Percentiles rank a stretch among this genome's conserved stretches.
These are phyloP conservation scores for Cyphomyrmex costatus DNA, from an alignment of 1,140 invertebrate genomes.

Conservation along the genomic window DNA sequence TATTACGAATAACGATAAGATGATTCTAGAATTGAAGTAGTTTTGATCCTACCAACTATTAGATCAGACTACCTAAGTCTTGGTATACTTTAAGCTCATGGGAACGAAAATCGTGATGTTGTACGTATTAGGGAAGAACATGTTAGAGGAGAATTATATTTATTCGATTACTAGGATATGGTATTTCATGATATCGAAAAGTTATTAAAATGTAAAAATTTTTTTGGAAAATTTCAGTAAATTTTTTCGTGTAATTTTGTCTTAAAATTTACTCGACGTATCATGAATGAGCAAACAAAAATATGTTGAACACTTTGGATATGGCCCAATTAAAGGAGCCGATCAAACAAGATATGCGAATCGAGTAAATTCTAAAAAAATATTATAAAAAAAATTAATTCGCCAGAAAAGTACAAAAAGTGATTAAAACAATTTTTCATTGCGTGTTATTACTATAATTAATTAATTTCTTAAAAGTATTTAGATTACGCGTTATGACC, in stretches of 20 bases:
- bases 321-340: neutral
- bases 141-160: slow-evolving; percentile 67
- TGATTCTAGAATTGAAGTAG: slow-evolving; percentile 71
- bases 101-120: slow-evolving; percentile 48
- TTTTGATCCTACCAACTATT: slow-evolving; percentile 76
- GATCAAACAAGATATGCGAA: neutral
- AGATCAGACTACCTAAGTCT: slow-evolving; percentile 69
- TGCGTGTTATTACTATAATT: neutral
- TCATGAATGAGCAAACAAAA: neutral
- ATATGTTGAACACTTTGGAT: neutral
- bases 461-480: slow-evolving; percentile 25
- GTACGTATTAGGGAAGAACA: slow-evolving; percentile 12
- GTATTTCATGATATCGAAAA: slow-evolving; percentile 13
- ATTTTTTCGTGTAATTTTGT: slow-evolving; percentile 32
- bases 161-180: slow-evolving; percentile 47
- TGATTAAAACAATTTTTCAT: neutral
- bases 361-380: slow-evolving; percentile 40
- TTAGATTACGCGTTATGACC: neutral
- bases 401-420: slow-evolving; percentile 1
- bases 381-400: slow-evolving; percentile 12
- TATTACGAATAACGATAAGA: slow-evolving; percentile 82
- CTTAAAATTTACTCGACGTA: neutral
- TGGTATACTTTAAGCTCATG: slow-evolving; percentile 66
- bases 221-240: neutral
- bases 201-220: slow-evolving; percentile 36